Conservation (phyloP, 1,140 invertebrate species). For the Ostrea denselamellosa region DNA sequence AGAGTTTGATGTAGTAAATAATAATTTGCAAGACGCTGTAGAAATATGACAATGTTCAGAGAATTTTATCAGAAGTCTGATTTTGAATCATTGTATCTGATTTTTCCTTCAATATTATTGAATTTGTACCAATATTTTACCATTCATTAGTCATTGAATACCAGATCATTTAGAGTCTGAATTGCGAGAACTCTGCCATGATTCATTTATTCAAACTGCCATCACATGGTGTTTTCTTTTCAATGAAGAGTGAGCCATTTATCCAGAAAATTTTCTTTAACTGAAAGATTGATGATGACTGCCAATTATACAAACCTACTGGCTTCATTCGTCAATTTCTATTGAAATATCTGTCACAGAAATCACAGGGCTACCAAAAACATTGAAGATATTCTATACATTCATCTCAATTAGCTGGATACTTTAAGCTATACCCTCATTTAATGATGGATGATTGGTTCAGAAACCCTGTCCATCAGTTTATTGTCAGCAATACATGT, state of each 20-base stretch:
- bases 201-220: conserved; percentile 11
- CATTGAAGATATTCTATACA: background rate
- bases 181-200: background rate
- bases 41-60: no score
- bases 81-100: no score
- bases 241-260: background rate
- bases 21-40: no score
- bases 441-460: background rate
- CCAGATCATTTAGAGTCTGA: background rate
- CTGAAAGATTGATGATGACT: background rate
- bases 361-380: background rate
- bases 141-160: background rate
- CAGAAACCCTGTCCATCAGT: background rate
- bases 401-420: background rate
- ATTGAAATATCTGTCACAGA: conserved; percentile 16
- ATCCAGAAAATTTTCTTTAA: conserved; percentile 13
- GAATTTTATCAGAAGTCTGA: no score
- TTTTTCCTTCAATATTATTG: no score
- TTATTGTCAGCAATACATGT: background rate
- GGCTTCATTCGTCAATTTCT: conserved; percentile 12
- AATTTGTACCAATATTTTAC: background rate
- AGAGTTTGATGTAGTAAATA: no score
- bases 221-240: background rate
- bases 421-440: background rate
- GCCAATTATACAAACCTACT: background rate